A percentile compares a stretch with the other conserved stretches of the same genome.
Evolutionary conservation across 2,797 vertebrate genomes (phyloP).

Genomic region (Onychomys arenicola): DNA sequence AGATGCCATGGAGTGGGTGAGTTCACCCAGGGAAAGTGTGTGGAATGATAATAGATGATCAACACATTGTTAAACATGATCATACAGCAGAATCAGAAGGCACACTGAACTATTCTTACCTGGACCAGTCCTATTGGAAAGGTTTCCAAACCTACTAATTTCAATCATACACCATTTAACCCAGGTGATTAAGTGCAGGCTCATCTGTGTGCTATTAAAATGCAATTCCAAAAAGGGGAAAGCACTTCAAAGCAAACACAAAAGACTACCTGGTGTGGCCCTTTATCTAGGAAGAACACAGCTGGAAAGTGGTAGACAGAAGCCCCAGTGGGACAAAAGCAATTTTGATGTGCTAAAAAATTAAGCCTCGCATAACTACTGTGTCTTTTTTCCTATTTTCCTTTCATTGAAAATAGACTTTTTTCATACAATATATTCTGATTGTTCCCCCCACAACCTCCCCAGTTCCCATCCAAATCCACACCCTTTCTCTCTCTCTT

Average conservation of each 20-base stretch:
- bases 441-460: background rate
- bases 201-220: background rate
- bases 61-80: background rate
- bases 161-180: background rate
- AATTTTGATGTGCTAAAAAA: background rate
- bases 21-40: background rate
- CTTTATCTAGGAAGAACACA: background rate
- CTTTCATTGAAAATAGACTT: background rate
- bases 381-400: background rate
- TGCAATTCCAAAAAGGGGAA: background rate
- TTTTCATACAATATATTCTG: background rate
- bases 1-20: background rate
- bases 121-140: background rate
- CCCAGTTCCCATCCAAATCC: background rate
- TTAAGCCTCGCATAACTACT: background rate
- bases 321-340: background rate
- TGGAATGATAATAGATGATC: background rate
- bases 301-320: background rate
- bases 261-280: background rate
- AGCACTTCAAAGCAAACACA: background rate
- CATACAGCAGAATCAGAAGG: background rate
- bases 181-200: background rate
- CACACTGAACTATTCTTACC: background rate
- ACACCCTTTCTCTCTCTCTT: background rate
- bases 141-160: background rate